phyloP scores from a whole-genome alignment of 1,140 invertebrate genomes.

The Leptinotarsa lineolata region DNA sequence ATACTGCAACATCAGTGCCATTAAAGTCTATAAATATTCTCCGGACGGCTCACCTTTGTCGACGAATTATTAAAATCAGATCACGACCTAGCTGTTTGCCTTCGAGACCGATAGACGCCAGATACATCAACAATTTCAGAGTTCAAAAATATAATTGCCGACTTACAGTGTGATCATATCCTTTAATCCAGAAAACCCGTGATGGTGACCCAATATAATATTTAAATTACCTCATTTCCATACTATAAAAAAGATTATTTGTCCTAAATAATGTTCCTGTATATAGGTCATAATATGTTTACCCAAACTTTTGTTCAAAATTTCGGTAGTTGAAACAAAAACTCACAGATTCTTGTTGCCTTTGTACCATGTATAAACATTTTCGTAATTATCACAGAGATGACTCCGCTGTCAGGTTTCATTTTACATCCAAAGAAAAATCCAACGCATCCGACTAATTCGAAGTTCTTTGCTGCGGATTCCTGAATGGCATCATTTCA shows the following conservation, averaged over 20 bases:
- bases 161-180: no score
- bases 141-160: neutral
- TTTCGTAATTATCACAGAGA: no score
- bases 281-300: no score
- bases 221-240: no score
- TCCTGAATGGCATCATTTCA: conserved; percentile 2
- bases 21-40: neutral
- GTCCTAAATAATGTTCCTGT: no score
- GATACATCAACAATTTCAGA: neutral
- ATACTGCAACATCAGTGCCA: neutral
- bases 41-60: neutral
- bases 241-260: no score
- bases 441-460: neutral
- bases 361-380: no score
- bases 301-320: no score
- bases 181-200: no score
- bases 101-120: conserved; percentile 2
- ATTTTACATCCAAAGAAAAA: neutral
- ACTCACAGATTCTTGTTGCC: no score
- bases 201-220: no score
- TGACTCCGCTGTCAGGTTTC: neutral
- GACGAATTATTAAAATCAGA: conserved; percentile 3
- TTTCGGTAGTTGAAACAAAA: no score
- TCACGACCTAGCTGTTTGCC: neutral
- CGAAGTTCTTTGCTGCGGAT: neutral